These are phyloP conservation scores for Melanostigma gelatinosum DNA, from an alignment of 2,113 vertebrate genomes.

Conservation along the genomic window DNA sequence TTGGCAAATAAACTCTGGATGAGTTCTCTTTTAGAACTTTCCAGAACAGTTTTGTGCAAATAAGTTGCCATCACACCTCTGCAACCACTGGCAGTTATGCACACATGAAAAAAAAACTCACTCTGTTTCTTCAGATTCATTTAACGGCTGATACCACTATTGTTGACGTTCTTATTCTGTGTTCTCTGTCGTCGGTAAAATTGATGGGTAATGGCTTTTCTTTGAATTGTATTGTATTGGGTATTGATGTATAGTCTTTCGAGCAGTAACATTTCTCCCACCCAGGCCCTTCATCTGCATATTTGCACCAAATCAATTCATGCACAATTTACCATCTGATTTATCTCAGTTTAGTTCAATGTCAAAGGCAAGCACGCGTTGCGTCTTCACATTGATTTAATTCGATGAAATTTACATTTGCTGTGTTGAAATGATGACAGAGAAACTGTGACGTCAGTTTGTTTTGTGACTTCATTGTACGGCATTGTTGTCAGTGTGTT, in stretches of 20 bases:
- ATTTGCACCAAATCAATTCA: not conserved
- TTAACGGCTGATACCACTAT: not conserved
- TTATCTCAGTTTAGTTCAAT: not conserved
- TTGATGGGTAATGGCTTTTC: not conserved
- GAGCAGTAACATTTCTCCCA: not conserved
- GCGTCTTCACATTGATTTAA: not conserved
- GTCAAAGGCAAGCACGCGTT: not conserved
- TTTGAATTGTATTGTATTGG: not conserved
- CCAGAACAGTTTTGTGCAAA: conserved; percentile 2
- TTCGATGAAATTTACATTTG: not conserved
- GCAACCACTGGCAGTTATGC: not conserved
- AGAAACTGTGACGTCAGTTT: not conserved
- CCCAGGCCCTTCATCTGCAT: not conserved
- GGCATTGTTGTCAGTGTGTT: not conserved
- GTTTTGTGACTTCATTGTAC: not conserved
- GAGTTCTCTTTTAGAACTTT: conserved; percentile 29
- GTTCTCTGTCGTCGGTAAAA: not conserved
- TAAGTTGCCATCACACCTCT: not conserved
- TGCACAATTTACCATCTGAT: not conserved
- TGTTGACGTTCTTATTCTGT: not conserved
- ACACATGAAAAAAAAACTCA: not conserved
- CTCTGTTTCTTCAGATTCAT: not conserved
- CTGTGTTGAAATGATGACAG: not conserved
- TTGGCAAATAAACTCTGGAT: conserved; percentile 13
- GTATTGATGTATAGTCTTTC: not conserved